phyloP scores from a whole-genome alignment of 2,888 invertebrate species.

The Teinopalpus imperialis region DNA sequence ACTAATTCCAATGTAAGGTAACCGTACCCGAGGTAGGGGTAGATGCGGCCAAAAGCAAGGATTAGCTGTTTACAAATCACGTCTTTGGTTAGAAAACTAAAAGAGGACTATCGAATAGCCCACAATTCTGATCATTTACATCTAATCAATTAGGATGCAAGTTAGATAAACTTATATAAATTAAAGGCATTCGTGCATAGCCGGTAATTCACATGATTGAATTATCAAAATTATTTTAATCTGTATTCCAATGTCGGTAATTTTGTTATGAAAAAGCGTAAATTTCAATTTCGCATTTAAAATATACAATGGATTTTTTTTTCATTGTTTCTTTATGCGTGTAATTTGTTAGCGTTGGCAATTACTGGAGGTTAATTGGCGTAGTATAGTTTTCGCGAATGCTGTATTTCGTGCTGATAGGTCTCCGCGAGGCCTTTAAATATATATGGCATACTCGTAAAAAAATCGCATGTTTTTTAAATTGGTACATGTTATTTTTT shows the following conservation, averaged over 20 bases:
- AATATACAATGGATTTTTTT: conserved; percentile 10
- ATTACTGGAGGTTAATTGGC: conserved; percentile 16
- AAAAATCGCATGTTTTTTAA: no score
- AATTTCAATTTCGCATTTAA: conserved; percentile 10
- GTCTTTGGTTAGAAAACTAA: no score
- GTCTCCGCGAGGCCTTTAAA: background rate
- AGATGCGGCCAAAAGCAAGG: no score
- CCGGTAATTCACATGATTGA: background rate
- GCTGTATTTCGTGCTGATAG: background rate
- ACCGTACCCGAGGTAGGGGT: no score
- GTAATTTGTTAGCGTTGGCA: conserved; percentile 14
- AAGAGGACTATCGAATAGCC: no score
- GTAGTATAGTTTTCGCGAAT: conserved; percentile 1
- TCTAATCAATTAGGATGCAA: no score
- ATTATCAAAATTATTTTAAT: conserved; percentile 1
- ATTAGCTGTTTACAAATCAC: no score
- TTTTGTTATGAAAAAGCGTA: conserved; percentile 8
- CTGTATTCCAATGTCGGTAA: background rate
- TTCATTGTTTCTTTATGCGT: conserved; percentile 13
- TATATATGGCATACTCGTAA: background rate
- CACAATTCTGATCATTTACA: no score
- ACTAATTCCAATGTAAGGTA: no score
- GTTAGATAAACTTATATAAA: no score
- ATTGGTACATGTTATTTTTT: no score
- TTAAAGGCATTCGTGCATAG: background rate